Percentiles rank a stretch among this genome's conserved stretches.
Conservation (phyloP, 2,113 vertebrate species). For the Zeus faber region DNA sequence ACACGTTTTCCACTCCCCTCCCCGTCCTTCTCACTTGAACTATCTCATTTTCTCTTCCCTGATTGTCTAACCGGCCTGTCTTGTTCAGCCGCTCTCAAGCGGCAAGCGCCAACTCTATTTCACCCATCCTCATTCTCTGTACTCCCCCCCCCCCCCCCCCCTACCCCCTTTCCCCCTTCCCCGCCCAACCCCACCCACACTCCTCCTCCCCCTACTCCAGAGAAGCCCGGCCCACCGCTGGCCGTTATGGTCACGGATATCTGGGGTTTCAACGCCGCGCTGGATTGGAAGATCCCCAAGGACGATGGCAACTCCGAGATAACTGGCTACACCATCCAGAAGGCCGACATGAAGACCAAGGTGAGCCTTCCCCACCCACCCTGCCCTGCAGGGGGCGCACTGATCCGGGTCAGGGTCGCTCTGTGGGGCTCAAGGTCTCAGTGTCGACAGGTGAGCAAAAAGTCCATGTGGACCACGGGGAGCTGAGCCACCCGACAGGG, state of each 20-base stretch:
- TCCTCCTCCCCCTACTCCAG: slow-evolving; percentile 53
- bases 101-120: too few species aligned
- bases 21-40: too few species aligned
- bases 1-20: too few species aligned
- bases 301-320: slow-evolving; percentile 86
- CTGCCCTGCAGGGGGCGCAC: background rate
- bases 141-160: background rate
- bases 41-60: too few species aligned
- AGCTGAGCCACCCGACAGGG: too few species aligned
- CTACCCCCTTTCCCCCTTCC: slow-evolving; percentile 1
- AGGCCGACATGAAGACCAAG: slow-evolving; percentile 87
- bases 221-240: slow-evolving; percentile 81
- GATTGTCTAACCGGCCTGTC: too few species aligned
- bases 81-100: too few species aligned
- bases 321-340: slow-evolving; percentile 83
- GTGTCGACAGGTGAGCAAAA: too few species aligned
- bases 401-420: background rate
- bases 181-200: background rate
- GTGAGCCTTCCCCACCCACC: slow-evolving; percentile 64
- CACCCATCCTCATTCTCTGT: background rate
- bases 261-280: slow-evolving; percentile 86
- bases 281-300: slow-evolving; percentile 86
- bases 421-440: background rate
- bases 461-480: too few species aligned
- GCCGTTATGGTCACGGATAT: slow-evolving; percentile 80